These are phyloP conservation scores for Typhlichthys subterraneus DNA, from an alignment of 2,797 vertebrate genomes.

Conservation along the genomic window DNA sequence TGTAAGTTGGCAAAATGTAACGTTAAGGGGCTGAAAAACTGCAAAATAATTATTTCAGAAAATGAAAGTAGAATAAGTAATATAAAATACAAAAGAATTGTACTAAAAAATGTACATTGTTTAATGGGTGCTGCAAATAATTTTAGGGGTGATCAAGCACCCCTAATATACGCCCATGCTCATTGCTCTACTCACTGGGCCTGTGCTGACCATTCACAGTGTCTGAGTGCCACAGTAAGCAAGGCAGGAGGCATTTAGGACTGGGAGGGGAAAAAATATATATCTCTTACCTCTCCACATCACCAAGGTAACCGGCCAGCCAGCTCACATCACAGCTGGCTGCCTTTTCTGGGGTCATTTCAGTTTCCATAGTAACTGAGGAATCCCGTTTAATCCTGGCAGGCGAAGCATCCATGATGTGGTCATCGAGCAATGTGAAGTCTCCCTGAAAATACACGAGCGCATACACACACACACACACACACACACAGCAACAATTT, in stretches of 20 bases:
- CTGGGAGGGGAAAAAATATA: constrained; percentile 23
- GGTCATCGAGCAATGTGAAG: constrained; percentile 93
- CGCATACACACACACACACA: neutral
- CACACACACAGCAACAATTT: constrained; percentile 9
- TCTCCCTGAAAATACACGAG: constrained; percentile 80
- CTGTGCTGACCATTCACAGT: no score
- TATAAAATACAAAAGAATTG: neutral
- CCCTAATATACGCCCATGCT: no score
- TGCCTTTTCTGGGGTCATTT: constrained; percentile 72
- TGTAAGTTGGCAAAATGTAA: no score
- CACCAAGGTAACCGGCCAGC: constrained; percentile 94
- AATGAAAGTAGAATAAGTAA: constrained; percentile 1
- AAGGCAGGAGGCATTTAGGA: neutral
- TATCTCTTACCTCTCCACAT: constrained; percentile 83
- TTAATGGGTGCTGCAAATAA: neutral
- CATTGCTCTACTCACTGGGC: no score
- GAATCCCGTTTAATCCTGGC: constrained; percentile 90
- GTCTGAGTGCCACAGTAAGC: neutral
- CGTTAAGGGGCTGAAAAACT: no score
- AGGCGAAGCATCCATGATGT: constrained; percentile 92
- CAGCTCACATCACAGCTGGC: constrained; percentile 90
- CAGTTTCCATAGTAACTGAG: constrained; percentile 82
- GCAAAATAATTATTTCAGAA: neutral
- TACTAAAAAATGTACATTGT: neutral
- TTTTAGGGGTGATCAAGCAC: neutral